These are phyloP conservation scores for Liopterus haemorrhoidalis DNA, from an alignment of 2,888 invertebrate species.

Conservation along the genomic window DNA sequence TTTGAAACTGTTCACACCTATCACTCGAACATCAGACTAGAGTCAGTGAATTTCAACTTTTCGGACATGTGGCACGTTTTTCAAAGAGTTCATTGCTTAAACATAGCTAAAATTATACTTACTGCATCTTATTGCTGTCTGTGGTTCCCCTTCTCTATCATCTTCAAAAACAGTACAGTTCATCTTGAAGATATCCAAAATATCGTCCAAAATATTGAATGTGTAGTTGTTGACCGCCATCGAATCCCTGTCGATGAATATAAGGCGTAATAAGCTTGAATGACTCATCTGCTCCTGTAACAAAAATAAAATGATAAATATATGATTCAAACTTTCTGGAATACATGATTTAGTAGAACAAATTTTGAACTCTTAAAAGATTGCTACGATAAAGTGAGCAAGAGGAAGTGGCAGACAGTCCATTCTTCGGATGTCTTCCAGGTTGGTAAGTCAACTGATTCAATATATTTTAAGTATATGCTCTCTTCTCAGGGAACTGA, in stretches of 20 bases:
- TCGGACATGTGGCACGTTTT: too few relatives aligned
- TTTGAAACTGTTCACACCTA: too few relatives aligned
- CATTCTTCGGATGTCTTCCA: too few relatives aligned
- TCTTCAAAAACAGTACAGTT: slow-evolving; percentile 41
- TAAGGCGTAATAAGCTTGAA: slow-evolving; percentile 31
- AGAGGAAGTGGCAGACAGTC: too few relatives aligned
- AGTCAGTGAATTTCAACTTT: too few relatives aligned
- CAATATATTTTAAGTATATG: too few relatives aligned
- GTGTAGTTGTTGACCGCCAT: slow-evolving; percentile 44
- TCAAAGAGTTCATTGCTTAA: too few relatives aligned
- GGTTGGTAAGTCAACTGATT: too few relatives aligned
- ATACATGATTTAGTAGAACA: background rate
- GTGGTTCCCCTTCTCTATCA: slow-evolving; percentile 33
- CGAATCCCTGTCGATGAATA: slow-evolving; percentile 46
- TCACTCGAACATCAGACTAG: too few relatives aligned
- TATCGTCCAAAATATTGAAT: slow-evolving; percentile 42
- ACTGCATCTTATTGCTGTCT: slow-evolving; percentile 40
- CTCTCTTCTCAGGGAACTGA: too few relatives aligned
- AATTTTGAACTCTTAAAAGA: background rate
- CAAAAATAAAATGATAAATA: background rate
- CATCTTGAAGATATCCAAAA: slow-evolving; percentile 42
- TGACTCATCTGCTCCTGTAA: slow-evolving; percentile 10
- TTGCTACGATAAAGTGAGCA: too few relatives aligned
- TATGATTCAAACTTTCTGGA: background rate
- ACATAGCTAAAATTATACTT: too few relatives aligned